Evolutionary conservation across 64 coral and sea anemone genomes (phyloP).

Genomic region (Orbicella faveolata): DNA sequence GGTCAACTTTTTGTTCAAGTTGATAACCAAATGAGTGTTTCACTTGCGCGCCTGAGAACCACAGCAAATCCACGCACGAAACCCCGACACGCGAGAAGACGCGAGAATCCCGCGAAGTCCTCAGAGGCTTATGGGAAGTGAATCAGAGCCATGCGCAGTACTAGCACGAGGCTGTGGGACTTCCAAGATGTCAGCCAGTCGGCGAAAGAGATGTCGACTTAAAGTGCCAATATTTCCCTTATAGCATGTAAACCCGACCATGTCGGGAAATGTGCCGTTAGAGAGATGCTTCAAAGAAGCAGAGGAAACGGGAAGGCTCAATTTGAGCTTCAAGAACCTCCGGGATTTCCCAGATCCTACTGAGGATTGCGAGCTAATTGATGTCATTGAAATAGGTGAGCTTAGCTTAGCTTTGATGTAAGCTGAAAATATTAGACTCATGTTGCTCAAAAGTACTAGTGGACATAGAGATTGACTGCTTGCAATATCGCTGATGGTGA

Average conservation of each 20-base stretch:
- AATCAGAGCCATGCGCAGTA: constrained; percentile 44
- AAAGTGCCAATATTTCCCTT: constrained; percentile 51
- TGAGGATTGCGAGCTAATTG: constrained; percentile 95
- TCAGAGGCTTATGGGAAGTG: constrained; percentile 48
- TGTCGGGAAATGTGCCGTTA: constrained; percentile 83
- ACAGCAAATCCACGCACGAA: not conserved
- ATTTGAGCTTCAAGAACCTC: constrained; percentile 77
- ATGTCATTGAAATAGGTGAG: constrained; percentile 98
- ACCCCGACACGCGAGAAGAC: not conserved
- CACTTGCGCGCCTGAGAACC: too few relatives aligned
- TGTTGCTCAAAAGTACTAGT: not conserved
- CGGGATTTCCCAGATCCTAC: constrained; percentile 93
- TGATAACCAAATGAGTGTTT: too few relatives aligned
- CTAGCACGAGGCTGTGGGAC: constrained; percentile 25
- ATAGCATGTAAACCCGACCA: constrained; percentile 82
- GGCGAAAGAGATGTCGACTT: constrained; percentile 45
- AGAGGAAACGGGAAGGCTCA: constrained; percentile 89
- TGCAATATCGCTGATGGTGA: not conserved
- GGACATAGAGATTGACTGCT: not conserved
- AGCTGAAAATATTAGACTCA: not conserved
- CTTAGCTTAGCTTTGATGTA: constrained; percentile 30
- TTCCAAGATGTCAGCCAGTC: constrained; percentile 49
- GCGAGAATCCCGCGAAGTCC: not conserved
- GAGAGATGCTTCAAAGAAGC: constrained; percentile 98
- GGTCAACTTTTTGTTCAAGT: too few relatives aligned